Evolutionary conservation across 2,113 vertebrate species (phyloP).

Genomic region (Agelaius phoeniceus): DNA sequence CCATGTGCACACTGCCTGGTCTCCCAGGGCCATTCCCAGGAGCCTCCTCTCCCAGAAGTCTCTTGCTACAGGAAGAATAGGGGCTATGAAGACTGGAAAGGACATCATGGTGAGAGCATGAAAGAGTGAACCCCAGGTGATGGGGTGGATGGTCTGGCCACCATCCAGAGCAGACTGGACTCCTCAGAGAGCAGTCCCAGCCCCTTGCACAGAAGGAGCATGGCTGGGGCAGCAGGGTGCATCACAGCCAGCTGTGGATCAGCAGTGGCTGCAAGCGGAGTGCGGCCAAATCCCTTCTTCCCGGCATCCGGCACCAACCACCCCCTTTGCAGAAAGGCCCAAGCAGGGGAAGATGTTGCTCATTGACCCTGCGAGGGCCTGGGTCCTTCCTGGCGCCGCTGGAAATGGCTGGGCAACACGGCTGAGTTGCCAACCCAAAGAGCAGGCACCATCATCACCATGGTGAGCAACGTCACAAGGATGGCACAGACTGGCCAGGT

Average conservation of each 20-base stretch:
- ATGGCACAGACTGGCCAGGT: rapidly evolving
- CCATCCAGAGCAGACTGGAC: background rate
- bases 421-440: background rate
- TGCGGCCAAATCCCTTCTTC: background rate
- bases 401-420: rapidly evolving
- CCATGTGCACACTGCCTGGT: rapidly evolving
- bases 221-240: rapidly evolving
- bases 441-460: rapidly evolving
- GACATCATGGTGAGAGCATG: background rate
- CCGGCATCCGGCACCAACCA: background rate
- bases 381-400: rapidly evolving
- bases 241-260: background rate
- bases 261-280: background rate
- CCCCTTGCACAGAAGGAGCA: rapidly evolving
- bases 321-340: background rate
- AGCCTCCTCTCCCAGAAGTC: background rate
- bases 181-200: background rate
- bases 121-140: background rate
- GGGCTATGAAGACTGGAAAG: background rate
- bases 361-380: background rate
- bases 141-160: background rate
- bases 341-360: background rate
- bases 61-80: rapidly evolving
- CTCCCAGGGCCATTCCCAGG: background rate
- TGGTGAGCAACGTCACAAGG: background rate